Evolutionary conservation across 2,113 vertebrate species (phyloP), one percentile per base, ranked within the genome.

Genomic region (Prietella phreatophila): DNA sequence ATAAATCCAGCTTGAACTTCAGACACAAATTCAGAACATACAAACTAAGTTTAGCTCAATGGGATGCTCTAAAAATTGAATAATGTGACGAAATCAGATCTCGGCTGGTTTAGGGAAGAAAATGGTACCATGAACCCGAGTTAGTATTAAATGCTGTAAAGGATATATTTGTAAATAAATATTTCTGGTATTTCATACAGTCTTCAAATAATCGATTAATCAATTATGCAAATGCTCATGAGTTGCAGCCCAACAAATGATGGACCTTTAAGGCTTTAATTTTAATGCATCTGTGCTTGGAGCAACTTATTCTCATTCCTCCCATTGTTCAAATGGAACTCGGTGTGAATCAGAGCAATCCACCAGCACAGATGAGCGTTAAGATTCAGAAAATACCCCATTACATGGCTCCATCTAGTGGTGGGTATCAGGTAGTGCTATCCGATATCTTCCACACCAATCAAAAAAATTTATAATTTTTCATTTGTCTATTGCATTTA

Each of bases 401-500:
- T 60, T 61, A 56, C 3, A 17, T 83, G 86, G 86, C 86, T 7
- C 81, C 86, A 76, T 83, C 86, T 87, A n/a, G 81, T 76, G 86
- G 69, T 33, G 1, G 15, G 0, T 63, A 33, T 19, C 4, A 27
- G 27, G 69, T 55, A 76, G 13, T 76, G 58, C n/a, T 7, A 33
- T 20, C 8, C 4, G 3, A 7, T 33, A 19, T 22, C n/a, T 4
- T 30, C 8, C 15, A 56, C 17, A 20, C 17, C 25, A 0, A 5
- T 11, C 14, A 14, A 14, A 78, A 50, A 27, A 22, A 19, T 4
- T 58, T 17, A 58, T 19, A 6, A 17, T 15, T 30, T 67, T 67
- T 30, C 27, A 58, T 8, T 71, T 67, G 14, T 36, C 19, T 17
- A 19, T 15, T 30, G 50, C 60, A 61, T 25, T 61, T 25, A 36